Evolutionary conservation across 2,888 invertebrate genomes (phyloP), one percentile per base, ranked within the genome.

Genomic region (Candidula unifasciata): DNA sequence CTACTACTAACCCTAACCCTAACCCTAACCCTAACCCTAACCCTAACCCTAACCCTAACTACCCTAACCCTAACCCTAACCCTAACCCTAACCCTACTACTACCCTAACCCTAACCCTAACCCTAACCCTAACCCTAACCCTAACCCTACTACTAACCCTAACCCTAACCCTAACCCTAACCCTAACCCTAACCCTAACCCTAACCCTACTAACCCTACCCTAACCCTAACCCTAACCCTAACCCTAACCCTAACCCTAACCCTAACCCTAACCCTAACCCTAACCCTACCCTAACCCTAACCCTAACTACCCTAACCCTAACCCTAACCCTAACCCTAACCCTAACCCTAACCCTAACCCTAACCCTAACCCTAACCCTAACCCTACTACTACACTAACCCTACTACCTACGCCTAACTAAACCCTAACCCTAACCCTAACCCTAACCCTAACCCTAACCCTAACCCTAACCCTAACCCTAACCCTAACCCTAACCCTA

Each of bases 11-110:
- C 69, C 21, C 57, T 27, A 35, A 30, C 30, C 21, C 60, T 35
- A 78, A 30, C 78, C 44, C 78, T 78, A 78, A 30, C 13, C 5
- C 60, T 27, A 8, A 37, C 78, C 21, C 78, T 60, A 78, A 30
- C 54, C 18, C 60, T 35, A 78, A 37, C 16, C 13, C 78, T 54
- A 60, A 30, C 30, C n/a, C n/a, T n/a, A n/a, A 66, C 24, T n/a
- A 10, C 27, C 27, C n/a, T 27, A 1, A n/a, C 27, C 0, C n/a
- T 3, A 1, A n/a, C n/a, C n/a, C n/a, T n/a, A n/a, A n/a, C n/a
- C n/a, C n/a, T n/a, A n/a, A n/a, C n/a, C n/a, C n/a, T n/a, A n/a
- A n/a, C n/a, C 21, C 78, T 54, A 78, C 18, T 18, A 57, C 78
- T 54, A 78, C 18, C 21, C 10, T 27, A 10, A 78, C 60, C 33